phyloP scores from a whole-genome alignment of 92 coral and sea anemone species.

The Nematostella vectensis region DNA sequence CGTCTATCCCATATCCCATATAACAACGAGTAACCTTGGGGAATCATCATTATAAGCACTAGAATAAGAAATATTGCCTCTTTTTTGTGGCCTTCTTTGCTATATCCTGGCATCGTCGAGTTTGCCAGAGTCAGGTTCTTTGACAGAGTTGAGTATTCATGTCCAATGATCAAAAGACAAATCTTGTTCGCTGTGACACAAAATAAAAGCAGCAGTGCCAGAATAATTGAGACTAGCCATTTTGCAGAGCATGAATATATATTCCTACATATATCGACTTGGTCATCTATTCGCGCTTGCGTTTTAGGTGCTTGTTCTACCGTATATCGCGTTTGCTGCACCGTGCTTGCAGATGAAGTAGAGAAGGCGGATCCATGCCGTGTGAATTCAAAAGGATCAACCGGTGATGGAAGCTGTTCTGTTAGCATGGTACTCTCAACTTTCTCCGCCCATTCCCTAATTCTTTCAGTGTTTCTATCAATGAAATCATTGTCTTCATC shows the following conservation, averaged over 20 bases:
- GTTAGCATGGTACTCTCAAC: not conserved
- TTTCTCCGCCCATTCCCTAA: not conserved
- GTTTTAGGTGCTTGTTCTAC: not conserved
- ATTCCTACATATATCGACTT: conserved; percentile 12
- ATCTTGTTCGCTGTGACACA: conserved; percentile 23
- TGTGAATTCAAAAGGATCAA: no score
- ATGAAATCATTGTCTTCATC: no score
- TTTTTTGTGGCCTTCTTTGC: not conserved
- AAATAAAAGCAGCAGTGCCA: conserved; percentile 1
- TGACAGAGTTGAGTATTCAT: not conserved
- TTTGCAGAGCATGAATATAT: conserved; percentile 4
- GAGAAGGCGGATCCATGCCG: not conserved
- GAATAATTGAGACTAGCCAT: conserved; percentile 10
- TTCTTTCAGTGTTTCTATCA: not conserved
- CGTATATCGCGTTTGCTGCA: no score
- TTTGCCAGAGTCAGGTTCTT: not conserved
- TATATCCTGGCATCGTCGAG: not conserved
- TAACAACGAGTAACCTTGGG: conserved; percentile 54
- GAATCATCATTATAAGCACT: conserved; percentile 63
- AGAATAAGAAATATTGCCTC: conserved; percentile 63
- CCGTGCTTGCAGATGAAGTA: not conserved
- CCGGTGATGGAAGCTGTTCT: no score
- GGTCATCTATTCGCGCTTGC: not conserved
- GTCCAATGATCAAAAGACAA: conserved; percentile 16
- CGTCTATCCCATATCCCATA: conserved; percentile 44